phyloP scores from a whole-genome alignment of 35 echinoderm and acorn worm species.

The Hemicentrotus pulcherrimus region DNA sequence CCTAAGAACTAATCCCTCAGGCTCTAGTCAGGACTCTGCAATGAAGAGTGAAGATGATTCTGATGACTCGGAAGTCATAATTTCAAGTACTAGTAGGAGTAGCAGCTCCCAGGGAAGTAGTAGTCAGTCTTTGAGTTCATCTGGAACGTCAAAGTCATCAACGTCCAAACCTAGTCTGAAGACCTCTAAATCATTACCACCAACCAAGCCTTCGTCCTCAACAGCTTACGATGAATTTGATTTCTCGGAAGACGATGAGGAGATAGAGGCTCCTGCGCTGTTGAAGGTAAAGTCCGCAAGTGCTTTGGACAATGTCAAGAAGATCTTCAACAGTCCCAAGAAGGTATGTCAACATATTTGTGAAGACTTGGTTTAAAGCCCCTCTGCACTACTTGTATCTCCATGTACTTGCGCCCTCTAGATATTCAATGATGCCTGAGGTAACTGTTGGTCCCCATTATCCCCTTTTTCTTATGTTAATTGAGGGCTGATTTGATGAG shows the following conservation, averaged over 20 bases:
- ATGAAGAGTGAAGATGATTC: slow-evolving; percentile 6
- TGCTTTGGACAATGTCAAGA: slow-evolving; percentile 40
- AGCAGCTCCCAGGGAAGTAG: background rate
- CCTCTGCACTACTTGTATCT: no score
- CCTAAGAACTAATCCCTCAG: slow-evolving; percentile 35
- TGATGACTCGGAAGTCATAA: slow-evolving; percentile 12
- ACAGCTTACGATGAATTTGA: slow-evolving; percentile 64
- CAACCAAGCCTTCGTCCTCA: background rate
- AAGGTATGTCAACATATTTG: slow-evolving; percentile 29
- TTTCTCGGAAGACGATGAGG: slow-evolving; percentile 54
- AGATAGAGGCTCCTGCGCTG: background rate
- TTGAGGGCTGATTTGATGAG: no score
- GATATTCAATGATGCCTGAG: no score
- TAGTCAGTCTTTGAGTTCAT: background rate
- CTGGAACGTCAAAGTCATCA: background rate
- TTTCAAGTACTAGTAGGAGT: slow-evolving; percentile 32
- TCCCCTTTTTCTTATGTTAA: no score
- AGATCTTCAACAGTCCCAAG: slow-evolving; percentile 71
- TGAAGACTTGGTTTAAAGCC: background rate
- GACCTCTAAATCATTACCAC: slow-evolving; percentile 10
- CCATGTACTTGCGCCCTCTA: no score
- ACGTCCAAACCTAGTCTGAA: slow-evolving; percentile 21
- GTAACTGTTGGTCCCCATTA: no score
- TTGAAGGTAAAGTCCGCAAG: background rate
- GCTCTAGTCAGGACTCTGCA: slow-evolving; percentile 20